Conservation (phyloP, 2,888 invertebrate species). For the Lepas anatifera region DNA sequence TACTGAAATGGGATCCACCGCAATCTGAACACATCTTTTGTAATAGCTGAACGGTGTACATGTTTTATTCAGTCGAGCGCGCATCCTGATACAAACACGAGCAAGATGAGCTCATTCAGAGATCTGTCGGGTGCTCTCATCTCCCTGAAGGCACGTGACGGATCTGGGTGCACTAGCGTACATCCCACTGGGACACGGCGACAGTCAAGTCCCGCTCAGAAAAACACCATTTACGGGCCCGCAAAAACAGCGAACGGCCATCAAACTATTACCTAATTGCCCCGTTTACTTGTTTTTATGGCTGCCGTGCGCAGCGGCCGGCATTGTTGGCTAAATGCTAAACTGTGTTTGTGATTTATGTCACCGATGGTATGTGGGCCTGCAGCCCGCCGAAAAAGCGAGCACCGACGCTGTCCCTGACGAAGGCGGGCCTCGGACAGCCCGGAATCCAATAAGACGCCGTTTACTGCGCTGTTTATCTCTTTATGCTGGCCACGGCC, state of each 20-base stretch:
- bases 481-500: not conserved
- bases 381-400: not conserved
- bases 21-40: too few species aligned
- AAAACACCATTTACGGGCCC: not conserved
- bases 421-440: not conserved
- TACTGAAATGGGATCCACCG: too few species aligned
- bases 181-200: not conserved
- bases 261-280: slow-evolving; percentile 7
- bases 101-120: too few species aligned
- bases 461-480: not conserved
- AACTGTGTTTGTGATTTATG: slow-evolving; percentile 12
- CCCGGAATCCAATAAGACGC: not conserved
- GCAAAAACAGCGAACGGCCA: not conserved
- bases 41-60: too few species aligned
- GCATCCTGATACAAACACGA: too few species aligned
- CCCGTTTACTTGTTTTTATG: not conserved
- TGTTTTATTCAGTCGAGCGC: too few species aligned
- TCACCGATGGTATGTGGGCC: not conserved
- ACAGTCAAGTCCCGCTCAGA: not conserved
- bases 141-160: too few species aligned
- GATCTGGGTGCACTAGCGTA: too few species aligned
- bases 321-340: slow-evolving; percentile 12
- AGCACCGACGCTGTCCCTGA: not conserved
- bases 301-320: not conserved
- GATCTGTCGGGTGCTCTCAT: too few species aligned